phyloP scores from a whole-genome alignment of 2,797 vertebrate genomes.

The Pyrocephalus nanus region DNA sequence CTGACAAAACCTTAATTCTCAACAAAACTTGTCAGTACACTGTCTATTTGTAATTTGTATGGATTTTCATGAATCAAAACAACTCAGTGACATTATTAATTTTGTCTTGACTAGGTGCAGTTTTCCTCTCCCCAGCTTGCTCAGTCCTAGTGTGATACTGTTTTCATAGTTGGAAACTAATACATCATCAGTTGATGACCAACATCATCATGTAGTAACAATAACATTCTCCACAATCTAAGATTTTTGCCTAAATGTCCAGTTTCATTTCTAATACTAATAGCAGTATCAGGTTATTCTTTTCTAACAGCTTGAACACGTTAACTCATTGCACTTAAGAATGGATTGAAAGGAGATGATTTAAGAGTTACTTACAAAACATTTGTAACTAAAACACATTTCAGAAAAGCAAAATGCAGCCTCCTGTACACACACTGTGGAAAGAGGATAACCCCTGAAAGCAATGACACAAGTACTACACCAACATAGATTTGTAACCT shows the following conservation, averaged over 20 bases:
- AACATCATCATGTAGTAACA: background rate
- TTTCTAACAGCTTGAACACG: background rate
- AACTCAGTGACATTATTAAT: background rate
- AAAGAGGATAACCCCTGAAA: background rate
- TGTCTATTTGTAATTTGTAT: background rate
- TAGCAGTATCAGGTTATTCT: background rate
- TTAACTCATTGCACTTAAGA: background rate
- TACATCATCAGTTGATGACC: background rate
- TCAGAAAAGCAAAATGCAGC: background rate
- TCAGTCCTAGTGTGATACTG: background rate
- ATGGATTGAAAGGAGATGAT: background rate
- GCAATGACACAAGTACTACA: background rate
- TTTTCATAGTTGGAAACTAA: background rate
- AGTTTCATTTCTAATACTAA: background rate
- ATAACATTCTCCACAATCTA: background rate
- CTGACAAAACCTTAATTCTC: background rate
- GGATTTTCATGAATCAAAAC: background rate
- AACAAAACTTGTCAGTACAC: background rate
- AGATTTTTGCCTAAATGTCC: background rate
- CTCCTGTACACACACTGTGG: background rate
- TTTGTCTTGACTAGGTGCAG: background rate
- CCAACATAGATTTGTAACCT: background rate
- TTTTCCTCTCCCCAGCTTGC: background rate
- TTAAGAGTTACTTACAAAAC: background rate
- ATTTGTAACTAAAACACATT: background rate